Evolutionary conservation across 2,113 vertebrate species (phyloP), one percentile per base, ranked within the genome.

Genomic region (Osmerus eperlanus): DNA sequence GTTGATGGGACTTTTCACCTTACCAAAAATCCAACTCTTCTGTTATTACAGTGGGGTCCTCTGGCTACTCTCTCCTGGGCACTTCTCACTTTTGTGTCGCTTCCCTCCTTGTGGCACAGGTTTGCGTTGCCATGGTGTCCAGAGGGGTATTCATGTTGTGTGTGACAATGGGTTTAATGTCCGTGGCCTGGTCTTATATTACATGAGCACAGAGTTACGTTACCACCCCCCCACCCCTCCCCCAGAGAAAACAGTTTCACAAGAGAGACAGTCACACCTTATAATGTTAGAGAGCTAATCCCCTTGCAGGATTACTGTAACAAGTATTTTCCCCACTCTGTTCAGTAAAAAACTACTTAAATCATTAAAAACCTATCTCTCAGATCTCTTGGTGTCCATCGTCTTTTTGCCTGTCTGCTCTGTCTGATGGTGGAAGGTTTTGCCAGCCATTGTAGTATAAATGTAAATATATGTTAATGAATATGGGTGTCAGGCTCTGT

Each of bases 121-220:
- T 71, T 73, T 65, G 13, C 7, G 89, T 91, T 89, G 75, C 88
- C 85, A 92, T 91, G 88, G 89, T 79, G 70, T 68, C 81, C 72
- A 69, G 70, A 53, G 23, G 79, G 78, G 82, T 85, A 90, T 91
- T 90, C 87, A 82, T 81, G 79, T 72, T 67, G 81, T 73, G 79
- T 81, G 75, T 85, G 83, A 91, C 90, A 93, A 92, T 89, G 85
- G 79, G 84, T 73, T 85, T 85, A 85, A 89, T 83, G 89, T 87
- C 69, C 28, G 69, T 62, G 72, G 68, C 71, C 67, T 23, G 65
- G 82, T 81, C 75, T 92, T 81, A 64, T 82, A 85, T 92, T 91
- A 90, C 91, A 89, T 75, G 70, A 84, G 80, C 81, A 86, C 81
- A 78, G 81, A 85, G 76, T 76, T 76, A 61, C 4, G 65, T 71